Conservation (phyloP, 2,797 vertebrate genomes). For the Hippopotamyrus pictus region DNA sequence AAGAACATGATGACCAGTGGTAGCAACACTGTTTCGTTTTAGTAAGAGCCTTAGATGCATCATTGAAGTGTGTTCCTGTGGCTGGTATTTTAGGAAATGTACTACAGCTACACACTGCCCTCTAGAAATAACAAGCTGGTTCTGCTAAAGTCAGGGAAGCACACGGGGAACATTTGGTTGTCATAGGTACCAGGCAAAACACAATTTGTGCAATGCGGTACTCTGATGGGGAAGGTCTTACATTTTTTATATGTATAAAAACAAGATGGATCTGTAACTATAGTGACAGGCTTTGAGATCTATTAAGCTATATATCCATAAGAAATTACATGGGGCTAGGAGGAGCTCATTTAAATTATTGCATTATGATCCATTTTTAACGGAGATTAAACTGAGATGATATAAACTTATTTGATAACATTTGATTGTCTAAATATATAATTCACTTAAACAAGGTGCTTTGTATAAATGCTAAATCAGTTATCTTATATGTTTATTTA, state of each 20-base stretch:
- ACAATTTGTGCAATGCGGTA: slow-evolving; percentile 10
- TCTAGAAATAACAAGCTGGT: neutral
- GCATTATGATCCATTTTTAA: neutral
- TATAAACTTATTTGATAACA: neutral
- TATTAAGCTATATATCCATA: neutral
- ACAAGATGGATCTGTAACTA: neutral
- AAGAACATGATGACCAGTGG: neutral
- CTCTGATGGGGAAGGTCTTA: neutral
- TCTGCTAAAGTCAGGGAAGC: neutral
- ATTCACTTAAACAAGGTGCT: neutral
- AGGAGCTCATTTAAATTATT: neutral
- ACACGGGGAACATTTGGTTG: slow-evolving; percentile 6
- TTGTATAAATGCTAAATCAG: neutral
- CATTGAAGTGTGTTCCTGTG: neutral
- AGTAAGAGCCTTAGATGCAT: neutral
- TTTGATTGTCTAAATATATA: neutral
- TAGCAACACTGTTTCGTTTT: neutral
- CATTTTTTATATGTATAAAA: neutral
- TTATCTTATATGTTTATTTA: neutral
- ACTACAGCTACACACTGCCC: slow-evolving; percentile 4
- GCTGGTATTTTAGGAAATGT: slow-evolving; percentile 6
- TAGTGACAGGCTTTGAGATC: neutral
- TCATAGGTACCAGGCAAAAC: slow-evolving; percentile 12
- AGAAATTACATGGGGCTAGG: neutral
- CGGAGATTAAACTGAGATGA: neutral